A percentile compares a stretch with the other conserved stretches of the same genome.
Evolutionary conservation across 2,888 invertebrate genomes (phyloP).

Genomic region (Leptopilina syphax): DNA sequence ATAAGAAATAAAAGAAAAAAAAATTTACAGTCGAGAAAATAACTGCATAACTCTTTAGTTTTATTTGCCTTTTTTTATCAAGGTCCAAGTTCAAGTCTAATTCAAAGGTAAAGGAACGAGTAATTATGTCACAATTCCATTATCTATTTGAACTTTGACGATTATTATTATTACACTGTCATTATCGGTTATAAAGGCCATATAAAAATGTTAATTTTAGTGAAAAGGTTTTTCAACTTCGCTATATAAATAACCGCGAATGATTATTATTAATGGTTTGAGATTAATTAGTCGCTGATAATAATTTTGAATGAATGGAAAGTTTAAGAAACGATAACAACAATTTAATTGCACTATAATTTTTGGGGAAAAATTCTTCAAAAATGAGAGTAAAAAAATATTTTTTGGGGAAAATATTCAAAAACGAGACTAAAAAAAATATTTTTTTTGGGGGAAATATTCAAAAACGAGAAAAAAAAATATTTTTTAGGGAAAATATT

Average conservation of each 20-base stretch:
- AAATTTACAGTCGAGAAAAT: not conserved
- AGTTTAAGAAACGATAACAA: not conserved
- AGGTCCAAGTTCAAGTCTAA: conserved; percentile 29
- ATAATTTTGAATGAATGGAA: conserved; percentile 1
- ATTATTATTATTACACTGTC: conserved; percentile 6
- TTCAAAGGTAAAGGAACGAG: conserved; percentile 8
- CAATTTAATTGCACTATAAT: not conserved
- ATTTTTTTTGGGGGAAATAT: too few relatives aligned
- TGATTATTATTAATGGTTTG: not conserved
- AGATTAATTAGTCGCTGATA: conserved; percentile 5
- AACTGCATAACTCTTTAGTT: not conserved
- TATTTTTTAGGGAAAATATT: too few relatives aligned
- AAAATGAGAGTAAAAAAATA: too few relatives aligned
- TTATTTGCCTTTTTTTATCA: conserved; percentile 13
- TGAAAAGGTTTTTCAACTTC: conserved; percentile 14
- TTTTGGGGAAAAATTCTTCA: too few relatives aligned
- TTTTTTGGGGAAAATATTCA: too few relatives aligned
- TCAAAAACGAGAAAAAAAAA: too few relatives aligned
- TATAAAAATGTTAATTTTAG: not conserved
- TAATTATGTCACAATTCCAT: not conserved
- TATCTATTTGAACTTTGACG: conserved; percentile 11
- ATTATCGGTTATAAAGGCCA: not conserved
- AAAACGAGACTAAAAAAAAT: too few relatives aligned
- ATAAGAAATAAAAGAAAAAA: not conserved
- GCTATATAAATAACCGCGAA: not conserved